phyloP scores from a whole-genome alignment of 1,140 invertebrate species.

The Artemia franciscana region DNA sequence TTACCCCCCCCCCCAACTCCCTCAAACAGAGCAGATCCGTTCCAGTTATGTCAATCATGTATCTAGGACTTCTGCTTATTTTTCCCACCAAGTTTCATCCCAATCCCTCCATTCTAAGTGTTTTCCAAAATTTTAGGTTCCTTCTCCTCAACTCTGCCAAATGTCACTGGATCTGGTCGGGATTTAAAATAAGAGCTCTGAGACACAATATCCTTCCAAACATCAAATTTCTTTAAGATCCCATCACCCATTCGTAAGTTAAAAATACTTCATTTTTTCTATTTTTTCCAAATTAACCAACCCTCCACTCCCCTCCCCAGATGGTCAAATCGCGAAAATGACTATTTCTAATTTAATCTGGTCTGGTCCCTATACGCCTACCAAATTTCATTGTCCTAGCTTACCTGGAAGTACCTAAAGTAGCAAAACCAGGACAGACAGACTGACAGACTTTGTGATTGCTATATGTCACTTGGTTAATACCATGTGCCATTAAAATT shows the following conservation, averaged over 20 bases:
- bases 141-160: background rate
- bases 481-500: too few species aligned
- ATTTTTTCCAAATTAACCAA: background rate
- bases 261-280: background rate
- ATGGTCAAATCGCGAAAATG: background rate
- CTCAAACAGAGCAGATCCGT: background rate
- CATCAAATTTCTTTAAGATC: background rate
- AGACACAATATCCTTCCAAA: background rate
- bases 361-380: background rate
- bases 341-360: background rate
- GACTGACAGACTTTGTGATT: too few species aligned
- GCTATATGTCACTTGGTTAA: too few species aligned
- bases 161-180: background rate
- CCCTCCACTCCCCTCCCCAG: background rate
- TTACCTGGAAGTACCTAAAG: background rate
- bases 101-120: background rate
- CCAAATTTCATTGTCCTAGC: background rate
- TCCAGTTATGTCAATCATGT: background rate
- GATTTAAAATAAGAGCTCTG: background rate
- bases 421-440: too few species aligned
- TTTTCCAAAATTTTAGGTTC: background rate
- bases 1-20: background rate
- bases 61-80: background rate
- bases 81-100: background rate
- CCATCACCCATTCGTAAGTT: background rate